phyloP scores from a whole-genome alignment of 2,888 invertebrate genomes.

The Xanthia icteritia region DNA sequence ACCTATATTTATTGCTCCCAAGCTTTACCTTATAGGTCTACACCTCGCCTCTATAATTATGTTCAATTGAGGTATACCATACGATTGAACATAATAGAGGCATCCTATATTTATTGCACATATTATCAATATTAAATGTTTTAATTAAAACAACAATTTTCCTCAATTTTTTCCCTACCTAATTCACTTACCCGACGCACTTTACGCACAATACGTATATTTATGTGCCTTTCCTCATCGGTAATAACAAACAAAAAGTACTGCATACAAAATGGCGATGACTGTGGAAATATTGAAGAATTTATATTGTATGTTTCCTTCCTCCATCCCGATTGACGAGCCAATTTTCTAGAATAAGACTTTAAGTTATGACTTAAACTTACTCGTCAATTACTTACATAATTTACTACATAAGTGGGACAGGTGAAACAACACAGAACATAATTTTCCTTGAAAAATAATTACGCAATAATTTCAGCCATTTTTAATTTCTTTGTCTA shows the following conservation, averaged over 20 bases:
- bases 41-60: too few species aligned
- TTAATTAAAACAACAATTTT: not conserved
- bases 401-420: conserved; percentile 8
- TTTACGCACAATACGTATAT: not conserved
- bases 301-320: conserved; percentile 39
- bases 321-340: conserved; percentile 23
- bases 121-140: not conserved
- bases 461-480: not conserved
- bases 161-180: not conserved
- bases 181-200: conserved; percentile 6
- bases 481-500: not conserved
- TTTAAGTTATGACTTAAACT: conserved; percentile 16
- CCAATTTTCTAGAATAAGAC: conserved; percentile 13
- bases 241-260: conserved; percentile 19
- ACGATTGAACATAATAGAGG: not conserved
- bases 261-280: conserved; percentile 22
- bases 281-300: conserved; percentile 11
- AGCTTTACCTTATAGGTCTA: not conserved
- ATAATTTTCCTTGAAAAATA: conserved; percentile 3
- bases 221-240: conserved; percentile 34
- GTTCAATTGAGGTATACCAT: not conserved
- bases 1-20: not conserved
- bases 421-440: conserved; percentile 22
- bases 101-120: not conserved
- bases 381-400: conserved; percentile 23